Base-by-base conservation (phyloP, 2,888 invertebrate species). In the Urechis unicinctus region DNA sequence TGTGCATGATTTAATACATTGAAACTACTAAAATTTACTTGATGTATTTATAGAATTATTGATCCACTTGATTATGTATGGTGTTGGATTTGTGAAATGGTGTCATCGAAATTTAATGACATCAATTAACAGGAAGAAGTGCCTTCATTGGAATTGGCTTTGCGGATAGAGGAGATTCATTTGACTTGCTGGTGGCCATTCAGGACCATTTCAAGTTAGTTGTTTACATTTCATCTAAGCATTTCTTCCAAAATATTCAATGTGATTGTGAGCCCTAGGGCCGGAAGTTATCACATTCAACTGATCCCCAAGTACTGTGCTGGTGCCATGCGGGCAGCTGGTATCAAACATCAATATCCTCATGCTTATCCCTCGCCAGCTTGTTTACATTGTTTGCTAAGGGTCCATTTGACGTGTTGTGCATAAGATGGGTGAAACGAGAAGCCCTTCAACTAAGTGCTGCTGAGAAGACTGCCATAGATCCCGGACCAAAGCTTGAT, bases 101-200 rank as follows among this genome's bases (percentile, higher is more conserved):
- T 3, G 24, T 45, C 5, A 24, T 43, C 43, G 43, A 13, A 3
- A 48, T 30, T 53, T 17, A 45, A 6, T 44, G 61, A n/a, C 65
- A 43, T n/a, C n/a, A n/a, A n/a, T n/a, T n/a, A n/a, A n/a, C 63
- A 79, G 82, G 81, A 2, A 75, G 82, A 57, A 76, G 79, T 48
- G 98, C 97, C 22, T 98, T 93, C 74, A 90, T 99, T 73, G 98
- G 98, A 1, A 83, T 97, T 53, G 98, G 98, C 13, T 99, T 97
- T 81, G 88, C 92, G 1, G 98, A 98, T 78, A 84, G 98, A 65
- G 92, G 95, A 25, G 98, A 99, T 80, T 95, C 97, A 49, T 98
- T 98, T 82, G 98, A 99, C 81, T 82, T 99, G 60, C 97, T 98
- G 81, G 98, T 99, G 29, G 89, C 97, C 42, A 82, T 99, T 52